Conservation (phyloP, 2,888 invertebrate species). For the Eubasilissa splendida region DNA sequence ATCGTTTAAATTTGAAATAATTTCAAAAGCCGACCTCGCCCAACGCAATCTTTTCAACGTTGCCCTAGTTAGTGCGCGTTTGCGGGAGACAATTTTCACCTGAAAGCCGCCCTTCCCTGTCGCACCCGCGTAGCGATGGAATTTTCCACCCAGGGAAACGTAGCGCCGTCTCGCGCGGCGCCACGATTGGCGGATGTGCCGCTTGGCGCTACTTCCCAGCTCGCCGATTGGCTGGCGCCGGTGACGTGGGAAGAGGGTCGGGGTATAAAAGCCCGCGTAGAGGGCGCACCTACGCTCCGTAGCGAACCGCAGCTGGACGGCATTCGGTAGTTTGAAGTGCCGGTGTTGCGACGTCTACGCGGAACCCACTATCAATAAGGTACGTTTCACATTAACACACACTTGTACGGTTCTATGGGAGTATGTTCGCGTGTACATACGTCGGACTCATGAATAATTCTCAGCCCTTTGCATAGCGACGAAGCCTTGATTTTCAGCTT, state of each 20-base stretch:
- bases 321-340: constrained; percentile 48
- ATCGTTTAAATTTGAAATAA: constrained; percentile 13
- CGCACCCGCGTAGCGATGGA: constrained; percentile 2
- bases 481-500: constrained; percentile 8
- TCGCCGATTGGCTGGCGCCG: constrained; percentile 43
- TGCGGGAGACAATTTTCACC: constrained; percentile 25
- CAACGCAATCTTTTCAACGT: constrained; percentile 49
- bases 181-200: constrained; percentile 46
- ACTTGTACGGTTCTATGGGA: not conserved
- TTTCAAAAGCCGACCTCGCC: constrained; percentile 53
- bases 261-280: constrained; percentile 52
- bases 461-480: constrained; percentile 29
- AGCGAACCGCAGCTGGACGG: constrained; percentile 23
- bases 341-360: constrained; percentile 41
- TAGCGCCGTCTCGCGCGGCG: constrained; percentile 10
- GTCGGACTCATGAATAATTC: constrained; percentile 29
- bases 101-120: constrained; percentile 33
- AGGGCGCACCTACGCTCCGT: constrained; percentile 48
- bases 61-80: constrained; percentile 51
- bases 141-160: constrained; percentile 24
- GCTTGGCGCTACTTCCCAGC: constrained; percentile 48
- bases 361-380: constrained; percentile 45
- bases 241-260: constrained; percentile 51
- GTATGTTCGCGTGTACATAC: not conserved
- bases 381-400: constrained; percentile 9